These are phyloP conservation scores for Polypterus senegalus DNA, from an alignment of 2,113 vertebrate genomes.

Conservation along the genomic window DNA sequence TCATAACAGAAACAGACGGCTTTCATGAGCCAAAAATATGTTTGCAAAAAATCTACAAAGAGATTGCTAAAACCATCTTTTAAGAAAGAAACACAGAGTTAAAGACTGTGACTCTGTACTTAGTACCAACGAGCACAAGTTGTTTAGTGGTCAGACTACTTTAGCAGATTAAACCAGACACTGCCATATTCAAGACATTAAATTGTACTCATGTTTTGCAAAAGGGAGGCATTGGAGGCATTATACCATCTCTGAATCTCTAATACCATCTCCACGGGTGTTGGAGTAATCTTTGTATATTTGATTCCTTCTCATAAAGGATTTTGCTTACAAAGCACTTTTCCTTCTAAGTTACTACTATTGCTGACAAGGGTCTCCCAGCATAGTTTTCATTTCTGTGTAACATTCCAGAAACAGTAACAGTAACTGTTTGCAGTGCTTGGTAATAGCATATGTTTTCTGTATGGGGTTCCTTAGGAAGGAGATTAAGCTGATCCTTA, in stretches of 20 bases:
- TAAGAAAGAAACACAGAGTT: not conserved
- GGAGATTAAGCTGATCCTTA: not conserved
- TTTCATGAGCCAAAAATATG: slow-evolving; percentile 6
- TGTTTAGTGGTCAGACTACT: not conserved
- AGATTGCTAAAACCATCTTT: not conserved
- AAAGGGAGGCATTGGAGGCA: no score
- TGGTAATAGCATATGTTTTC: not conserved
- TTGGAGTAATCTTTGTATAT: no score
- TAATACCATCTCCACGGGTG: no score
- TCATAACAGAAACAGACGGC: slow-evolving; percentile 3
- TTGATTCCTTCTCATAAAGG: no score
- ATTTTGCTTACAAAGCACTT: no score
- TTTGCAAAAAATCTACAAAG: slow-evolving; percentile 3
- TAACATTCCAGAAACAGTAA: not conserved
- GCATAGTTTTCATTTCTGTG: no score
- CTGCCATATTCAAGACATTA: no score
- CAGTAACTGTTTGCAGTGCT: not conserved
- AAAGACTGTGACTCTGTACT: not conserved
- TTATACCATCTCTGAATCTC: no score
- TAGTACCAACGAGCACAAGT: not conserved
- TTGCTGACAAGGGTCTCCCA: no score
- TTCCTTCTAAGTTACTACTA: no score
- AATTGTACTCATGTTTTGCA: no score
- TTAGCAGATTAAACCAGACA: not conserved
- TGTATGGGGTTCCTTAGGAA: not conserved